Base-by-base conservation (phyloP, 1,140 invertebrate genomes). In the Drosophila watanabei region DNA sequence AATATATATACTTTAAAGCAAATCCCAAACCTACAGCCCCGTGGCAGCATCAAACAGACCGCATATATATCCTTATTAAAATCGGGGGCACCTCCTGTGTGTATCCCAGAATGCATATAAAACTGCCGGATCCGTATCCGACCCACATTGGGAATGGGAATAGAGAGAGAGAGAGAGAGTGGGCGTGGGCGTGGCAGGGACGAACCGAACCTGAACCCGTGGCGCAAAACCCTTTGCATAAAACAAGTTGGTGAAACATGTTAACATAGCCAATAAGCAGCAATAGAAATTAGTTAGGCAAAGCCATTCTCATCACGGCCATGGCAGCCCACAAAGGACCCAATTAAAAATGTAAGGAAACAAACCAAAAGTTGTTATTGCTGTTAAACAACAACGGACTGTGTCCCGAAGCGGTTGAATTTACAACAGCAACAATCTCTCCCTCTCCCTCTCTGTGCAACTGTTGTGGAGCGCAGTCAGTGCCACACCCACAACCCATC, bases 341-440 rank as follows among this genome's bases (percentile, higher is more conserved):
- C 87, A 91, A 91, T 91, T 91, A 91, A 87, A 91, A 91, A 91
- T 91, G 87, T 91, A 87, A 91, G 86, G 86, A 89, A 89, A 89
- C 86, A 89, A 89, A 89, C 86, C 86, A 89, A 89, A 89, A 89
- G 86, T 90, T 89, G 86, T 89, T 89, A 89, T 90, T 89, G 86
- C 86, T 89, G 86, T 89, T 86, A 80, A 90, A 90, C 82, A 90
- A 91, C 86, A 90, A 90, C 86, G 86, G 79, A 90, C 70, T 82
- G 87, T 90, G 86, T 91, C 86, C 86, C 86, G 87, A 90, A 90
- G 86, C 86, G 87, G 87, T 90, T 90, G 76, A 90, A 90, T 86
- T 82, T 87, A 90, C 86, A 91, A 86, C 82, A 91, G 70, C 79
- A 89, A 90, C 85, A 80, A 79, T 77, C 62, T 56, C 66, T 24